A percentile compares a stretch with the other conserved stretches of the same genome.
These are phyloP conservation scores for Temnothorax curvispinosus DNA, from an alignment of 1,140 invertebrate species.

Conservation along the genomic window DNA sequence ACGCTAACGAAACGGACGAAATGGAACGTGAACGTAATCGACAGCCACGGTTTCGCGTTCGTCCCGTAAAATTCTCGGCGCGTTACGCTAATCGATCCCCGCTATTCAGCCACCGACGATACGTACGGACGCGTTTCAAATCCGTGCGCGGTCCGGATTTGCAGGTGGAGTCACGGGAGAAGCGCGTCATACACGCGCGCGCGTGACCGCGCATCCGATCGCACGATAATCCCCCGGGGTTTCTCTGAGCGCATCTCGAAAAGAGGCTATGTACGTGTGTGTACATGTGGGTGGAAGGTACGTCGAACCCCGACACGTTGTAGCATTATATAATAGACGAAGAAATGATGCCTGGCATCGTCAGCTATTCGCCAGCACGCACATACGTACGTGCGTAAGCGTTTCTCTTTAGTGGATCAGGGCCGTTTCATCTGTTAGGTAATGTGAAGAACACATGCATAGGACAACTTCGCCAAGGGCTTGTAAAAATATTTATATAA, in stretches of 20 bases:
- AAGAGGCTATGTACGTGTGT: slow-evolving; percentile 52
- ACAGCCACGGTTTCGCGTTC: slow-evolving; percentile 17
- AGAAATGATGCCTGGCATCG: slow-evolving; percentile 21
- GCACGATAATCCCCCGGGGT: slow-evolving; percentile 72
- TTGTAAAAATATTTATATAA: not conserved
- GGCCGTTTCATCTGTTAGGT: not conserved
- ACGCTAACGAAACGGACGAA: slow-evolving; percentile 4
- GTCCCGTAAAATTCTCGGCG: slow-evolving; percentile 45
- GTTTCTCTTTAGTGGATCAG: not conserved
- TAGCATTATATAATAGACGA: slow-evolving; percentile 50
- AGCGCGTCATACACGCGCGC: slow-evolving; percentile 64
- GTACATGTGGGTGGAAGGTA: slow-evolving; percentile 60
- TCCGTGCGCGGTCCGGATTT: slow-evolving; percentile 68
- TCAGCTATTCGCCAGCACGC: slow-evolving; percentile 1
- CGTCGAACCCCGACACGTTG: slow-evolving; percentile 25
- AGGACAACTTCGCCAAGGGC: not conserved
- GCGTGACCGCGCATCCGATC: slow-evolving; percentile 77
- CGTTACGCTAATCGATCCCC: slow-evolving; percentile 66
- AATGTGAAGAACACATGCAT: not conserved
- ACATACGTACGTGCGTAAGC: slow-evolving; percentile 20
- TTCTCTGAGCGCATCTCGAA: slow-evolving; percentile 65
- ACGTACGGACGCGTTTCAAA: slow-evolving; percentile 71
- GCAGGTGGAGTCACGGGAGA: slow-evolving; percentile 77
- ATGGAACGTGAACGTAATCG: slow-evolving; percentile 34
- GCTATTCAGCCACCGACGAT: slow-evolving; percentile 69